A percentile compares a stretch with the other conserved stretches of the same genome.
phyloP scores from a whole-genome alignment of 2,797 vertebrate genomes.

The Notoglanidium macrostoma region DNA sequence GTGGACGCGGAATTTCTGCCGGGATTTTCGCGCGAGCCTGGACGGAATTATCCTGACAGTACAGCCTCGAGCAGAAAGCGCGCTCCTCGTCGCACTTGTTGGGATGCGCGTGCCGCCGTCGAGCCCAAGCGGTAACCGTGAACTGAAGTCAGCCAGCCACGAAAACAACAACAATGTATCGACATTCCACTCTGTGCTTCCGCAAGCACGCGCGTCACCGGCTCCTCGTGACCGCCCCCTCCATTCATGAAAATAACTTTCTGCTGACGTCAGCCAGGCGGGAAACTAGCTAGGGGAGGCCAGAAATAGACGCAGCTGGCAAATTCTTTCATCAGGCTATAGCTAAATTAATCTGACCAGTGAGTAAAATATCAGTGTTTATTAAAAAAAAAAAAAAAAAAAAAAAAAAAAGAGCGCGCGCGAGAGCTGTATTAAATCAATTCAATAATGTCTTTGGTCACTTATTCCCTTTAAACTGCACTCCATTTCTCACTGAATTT shows the following conservation, averaged over 20 bases:
- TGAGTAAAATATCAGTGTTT: constrained; percentile 24
- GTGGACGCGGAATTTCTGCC: constrained; percentile 65
- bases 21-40: constrained; percentile 27
- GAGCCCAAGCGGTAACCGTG: constrained; percentile 64
- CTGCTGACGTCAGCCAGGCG: constrained; percentile 80
- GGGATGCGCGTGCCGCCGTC: constrained; percentile 59
- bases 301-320: constrained; percentile 78
- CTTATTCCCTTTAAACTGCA: neutral
- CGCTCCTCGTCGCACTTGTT: constrained; percentile 37
- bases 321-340: constrained; percentile 69
- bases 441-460: neutral
- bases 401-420: neutral
- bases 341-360: constrained; percentile 56
- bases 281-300: constrained; percentile 58
- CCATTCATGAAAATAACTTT: constrained; percentile 90
- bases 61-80: neutral
- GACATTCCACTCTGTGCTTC: constrained; percentile 84
- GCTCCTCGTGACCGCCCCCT: constrained; percentile 84
- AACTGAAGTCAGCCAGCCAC: constrained; percentile 71
- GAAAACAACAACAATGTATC: constrained; percentile 83
- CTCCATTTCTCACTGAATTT: neutral
- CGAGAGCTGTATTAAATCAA: neutral
- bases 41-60: neutral
- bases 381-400: neutral
- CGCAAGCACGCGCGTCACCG: constrained; percentile 82